Evolutionary conservation across 1,140 invertebrate species (phyloP).

Genomic region (Nomia melanderi): DNA sequence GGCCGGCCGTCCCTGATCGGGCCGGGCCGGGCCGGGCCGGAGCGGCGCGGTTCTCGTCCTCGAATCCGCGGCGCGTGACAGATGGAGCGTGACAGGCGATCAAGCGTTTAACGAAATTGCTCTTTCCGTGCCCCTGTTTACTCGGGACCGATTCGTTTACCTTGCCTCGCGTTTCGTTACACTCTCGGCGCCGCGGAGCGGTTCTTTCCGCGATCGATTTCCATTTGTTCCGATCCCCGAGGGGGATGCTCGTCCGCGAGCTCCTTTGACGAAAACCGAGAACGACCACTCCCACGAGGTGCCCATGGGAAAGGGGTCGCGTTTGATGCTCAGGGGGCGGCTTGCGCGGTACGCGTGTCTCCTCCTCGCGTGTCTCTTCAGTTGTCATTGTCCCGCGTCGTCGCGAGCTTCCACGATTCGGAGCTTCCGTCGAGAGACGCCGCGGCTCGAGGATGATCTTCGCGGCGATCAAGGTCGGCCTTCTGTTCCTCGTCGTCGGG

Average conservation of each 20-base stretch:
- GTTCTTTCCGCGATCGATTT: not conserved
- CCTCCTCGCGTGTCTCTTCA: too few species aligned
- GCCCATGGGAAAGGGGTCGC: too few species aligned
- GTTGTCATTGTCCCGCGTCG: too few species aligned
- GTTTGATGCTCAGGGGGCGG: too few species aligned
- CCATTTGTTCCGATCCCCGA: not conserved
- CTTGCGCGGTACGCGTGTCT: too few species aligned
- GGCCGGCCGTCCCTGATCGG: too few species aligned
- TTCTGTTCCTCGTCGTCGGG: not conserved
- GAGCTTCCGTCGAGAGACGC: too few species aligned
- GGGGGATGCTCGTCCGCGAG: not conserved
- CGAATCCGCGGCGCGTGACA: too few species aligned
- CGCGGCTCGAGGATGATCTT: not conserved
- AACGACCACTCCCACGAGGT: conserved; percentile 23
- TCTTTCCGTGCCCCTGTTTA: conserved; percentile 12
- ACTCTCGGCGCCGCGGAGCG: not conserved
- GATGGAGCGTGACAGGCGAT: not conserved
- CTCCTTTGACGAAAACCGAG: not conserved
- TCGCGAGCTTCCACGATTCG: too few species aligned
- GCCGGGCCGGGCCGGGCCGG: too few species aligned
- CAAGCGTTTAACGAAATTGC: conserved; percentile 43
- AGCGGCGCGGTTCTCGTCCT: too few species aligned
- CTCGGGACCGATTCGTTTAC: conserved; percentile 28
- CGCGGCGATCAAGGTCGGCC: not conserved
- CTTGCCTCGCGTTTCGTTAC: not conserved